These are phyloP conservation scores for Troides aeacus DNA, from an alignment of 2,888 invertebrate species.

Conservation along the genomic window DNA sequence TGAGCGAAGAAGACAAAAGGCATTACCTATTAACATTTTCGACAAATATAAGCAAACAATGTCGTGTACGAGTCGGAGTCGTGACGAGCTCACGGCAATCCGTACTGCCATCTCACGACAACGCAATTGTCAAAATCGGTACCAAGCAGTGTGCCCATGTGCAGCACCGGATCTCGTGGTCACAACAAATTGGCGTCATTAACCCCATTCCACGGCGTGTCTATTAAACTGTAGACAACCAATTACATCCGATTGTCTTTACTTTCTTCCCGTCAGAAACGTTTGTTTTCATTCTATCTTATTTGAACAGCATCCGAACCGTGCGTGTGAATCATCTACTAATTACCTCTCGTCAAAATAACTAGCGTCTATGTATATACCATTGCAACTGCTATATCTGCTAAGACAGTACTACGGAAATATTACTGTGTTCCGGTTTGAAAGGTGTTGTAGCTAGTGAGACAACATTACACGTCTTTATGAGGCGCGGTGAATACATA, in stretches of 20 bases:
- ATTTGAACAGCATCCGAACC: slow-evolving; percentile 25
- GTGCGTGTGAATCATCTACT: slow-evolving; percentile 25
- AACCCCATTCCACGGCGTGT: slow-evolving; percentile 52
- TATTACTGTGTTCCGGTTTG: no score
- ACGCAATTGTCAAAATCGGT: slow-evolving; percentile 55
- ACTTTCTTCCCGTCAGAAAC: slow-evolving; percentile 42
- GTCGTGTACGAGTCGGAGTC: slow-evolving; percentile 39
- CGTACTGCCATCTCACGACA: slow-evolving; percentile 65
- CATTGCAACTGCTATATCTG: no score
- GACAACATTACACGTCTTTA: no score
- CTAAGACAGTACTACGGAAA: no score
- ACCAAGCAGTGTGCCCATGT: slow-evolving; percentile 49
- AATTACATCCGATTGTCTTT: slow-evolving; percentile 43
- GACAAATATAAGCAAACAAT: slow-evolving; percentile 33
- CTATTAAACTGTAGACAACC: slow-evolving; percentile 49
- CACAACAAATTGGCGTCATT: slow-evolving; percentile 60
- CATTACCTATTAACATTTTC: slow-evolving; percentile 9
- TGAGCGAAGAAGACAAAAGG: not conserved
- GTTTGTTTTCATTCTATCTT: slow-evolving; percentile 18
- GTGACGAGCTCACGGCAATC: slow-evolving; percentile 55
- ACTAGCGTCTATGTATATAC: no score
- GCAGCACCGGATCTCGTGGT: slow-evolving; percentile 45
- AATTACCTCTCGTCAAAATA: not conserved
- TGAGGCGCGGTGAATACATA: no score
- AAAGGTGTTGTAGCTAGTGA: no score